Conservation (phyloP, 2,797 vertebrate species). For the Triplophysa bombifrons region DNA sequence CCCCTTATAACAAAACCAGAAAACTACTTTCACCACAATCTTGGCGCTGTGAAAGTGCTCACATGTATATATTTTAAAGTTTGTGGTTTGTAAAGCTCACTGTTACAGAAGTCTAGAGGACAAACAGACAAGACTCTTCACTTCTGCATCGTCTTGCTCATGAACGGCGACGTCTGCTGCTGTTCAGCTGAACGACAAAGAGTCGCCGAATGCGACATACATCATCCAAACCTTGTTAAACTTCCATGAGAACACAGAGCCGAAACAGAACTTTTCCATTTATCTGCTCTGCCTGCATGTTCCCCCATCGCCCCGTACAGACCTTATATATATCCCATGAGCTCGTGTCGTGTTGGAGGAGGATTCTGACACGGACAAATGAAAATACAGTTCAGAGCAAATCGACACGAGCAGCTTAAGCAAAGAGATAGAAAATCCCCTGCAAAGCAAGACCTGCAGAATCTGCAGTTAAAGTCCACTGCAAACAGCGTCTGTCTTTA, state of each 20-base stretch:
- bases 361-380: not conserved
- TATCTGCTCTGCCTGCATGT: constrained; percentile 12
- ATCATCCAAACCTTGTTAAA: constrained; percentile 22
- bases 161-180: no score
- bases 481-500: no score
- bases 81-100: no score
- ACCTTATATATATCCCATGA: constrained; percentile 34
- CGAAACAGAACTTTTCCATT: constrained; percentile 35
- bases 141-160: no score
- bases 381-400: constrained; percentile 5
- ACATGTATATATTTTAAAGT: no score
- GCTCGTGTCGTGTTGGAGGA: not conserved
- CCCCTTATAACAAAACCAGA: no score
- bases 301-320: constrained; percentile 1
- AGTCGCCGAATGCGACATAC: not conserved
- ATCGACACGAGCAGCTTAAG: constrained; percentile 8
- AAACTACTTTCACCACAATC: no score
- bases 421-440: not conserved
- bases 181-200: not conserved
- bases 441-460: constrained; percentile 20
- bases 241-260: constrained; percentile 12
- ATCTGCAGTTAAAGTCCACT: not conserved
- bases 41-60: no score
- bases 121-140: no score
- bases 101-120: no score